phyloP scores from a whole-genome alignment of 30 jellyfish, hydroid and myxozoan species.

The Phacellophora camtschatica region DNA sequence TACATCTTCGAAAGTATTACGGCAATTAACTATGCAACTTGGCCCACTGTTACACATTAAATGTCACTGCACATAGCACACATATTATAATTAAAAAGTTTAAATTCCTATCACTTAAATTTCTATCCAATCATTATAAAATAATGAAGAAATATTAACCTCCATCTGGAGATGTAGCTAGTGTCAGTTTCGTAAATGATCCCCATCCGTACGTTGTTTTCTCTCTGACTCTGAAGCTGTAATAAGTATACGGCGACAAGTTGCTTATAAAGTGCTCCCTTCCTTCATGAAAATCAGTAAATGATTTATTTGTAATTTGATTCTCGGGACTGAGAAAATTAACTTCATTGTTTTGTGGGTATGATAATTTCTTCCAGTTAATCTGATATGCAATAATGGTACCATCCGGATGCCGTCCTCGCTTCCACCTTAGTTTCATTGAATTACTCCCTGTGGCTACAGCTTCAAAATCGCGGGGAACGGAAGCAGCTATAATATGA shows the following conservation, averaged over 20 bases:
- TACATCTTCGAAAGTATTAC: too few species aligned
- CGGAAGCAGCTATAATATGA: conserved; percentile 35
- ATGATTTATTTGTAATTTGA: neutral
- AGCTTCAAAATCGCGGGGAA: conserved; percentile 28
- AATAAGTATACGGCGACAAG: conserved; percentile 53
- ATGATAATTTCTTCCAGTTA: conserved; percentile 17
- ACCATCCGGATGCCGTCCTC: conserved; percentile 37
- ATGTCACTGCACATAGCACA: too few species aligned
- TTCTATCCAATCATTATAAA: too few species aligned
- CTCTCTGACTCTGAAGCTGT: conserved; percentile 69
- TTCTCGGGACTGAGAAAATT: too few species aligned
- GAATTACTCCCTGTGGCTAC: conserved; percentile 7
- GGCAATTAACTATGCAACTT: too few species aligned
- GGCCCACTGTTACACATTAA: too few species aligned
- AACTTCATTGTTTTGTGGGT: neutral
- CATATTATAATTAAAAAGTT: too few species aligned
- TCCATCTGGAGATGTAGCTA: conserved; percentile 60
- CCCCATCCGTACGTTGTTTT: conserved; percentile 89
- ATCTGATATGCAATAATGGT: conserved; percentile 31
- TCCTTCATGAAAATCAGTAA: neutral
- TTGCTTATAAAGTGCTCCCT: conserved; percentile 35
- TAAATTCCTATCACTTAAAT: too few species aligned
- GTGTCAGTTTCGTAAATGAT: conserved; percentile 8
- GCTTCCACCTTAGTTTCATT: conserved; percentile 21
- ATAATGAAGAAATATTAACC: too few species aligned